Conservation (phyloP, 2,888 invertebrate species). For the Andricus quercusramuli region DNA sequence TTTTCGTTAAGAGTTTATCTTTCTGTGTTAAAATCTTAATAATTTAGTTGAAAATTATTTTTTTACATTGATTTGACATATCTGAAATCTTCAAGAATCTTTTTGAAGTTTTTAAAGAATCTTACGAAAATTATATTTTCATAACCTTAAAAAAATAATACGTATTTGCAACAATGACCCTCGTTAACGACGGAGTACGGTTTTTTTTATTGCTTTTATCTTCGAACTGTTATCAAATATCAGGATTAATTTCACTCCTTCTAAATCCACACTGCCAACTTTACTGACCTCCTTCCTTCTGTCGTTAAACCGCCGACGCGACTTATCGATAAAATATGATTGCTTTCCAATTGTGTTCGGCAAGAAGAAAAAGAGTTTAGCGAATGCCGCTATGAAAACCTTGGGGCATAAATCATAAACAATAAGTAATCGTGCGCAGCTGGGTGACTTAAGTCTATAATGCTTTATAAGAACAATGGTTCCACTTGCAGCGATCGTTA, state of each 20-base stretch:
- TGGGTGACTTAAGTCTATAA: neutral
- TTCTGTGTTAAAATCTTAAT: too few relatives aligned
- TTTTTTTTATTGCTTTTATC: slow-evolving; percentile 12
- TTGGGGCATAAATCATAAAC: slow-evolving; percentile 9
- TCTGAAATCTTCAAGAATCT: too few relatives aligned
- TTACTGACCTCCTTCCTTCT: slow-evolving; percentile 23
- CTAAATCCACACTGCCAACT: slow-evolving; percentile 1
- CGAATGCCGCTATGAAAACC: slow-evolving; percentile 29
- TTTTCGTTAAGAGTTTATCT: too few relatives aligned
- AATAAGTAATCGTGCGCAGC: slow-evolving; percentile 26
- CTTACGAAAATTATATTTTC: too few relatives aligned
- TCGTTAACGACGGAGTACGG: neutral
- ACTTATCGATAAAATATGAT: slow-evolving; percentile 35
- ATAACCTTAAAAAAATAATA: too few relatives aligned
- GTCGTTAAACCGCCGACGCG: neutral
- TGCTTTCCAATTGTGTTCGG: slow-evolving; percentile 31
- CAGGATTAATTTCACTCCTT: slow-evolving; percentile 16
- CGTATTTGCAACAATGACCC: neutral
- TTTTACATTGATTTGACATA: too few relatives aligned
- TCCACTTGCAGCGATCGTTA: slow-evolving; percentile 7
- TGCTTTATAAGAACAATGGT: slow-evolving; percentile 7
- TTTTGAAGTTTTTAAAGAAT: too few relatives aligned
- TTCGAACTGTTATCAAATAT: neutral
- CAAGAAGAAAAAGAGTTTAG: neutral
- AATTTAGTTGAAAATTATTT: too few relatives aligned